phyloP scores from a whole-genome alignment of 2,797 vertebrate genomes.

The Pangasius macronema region DNA sequence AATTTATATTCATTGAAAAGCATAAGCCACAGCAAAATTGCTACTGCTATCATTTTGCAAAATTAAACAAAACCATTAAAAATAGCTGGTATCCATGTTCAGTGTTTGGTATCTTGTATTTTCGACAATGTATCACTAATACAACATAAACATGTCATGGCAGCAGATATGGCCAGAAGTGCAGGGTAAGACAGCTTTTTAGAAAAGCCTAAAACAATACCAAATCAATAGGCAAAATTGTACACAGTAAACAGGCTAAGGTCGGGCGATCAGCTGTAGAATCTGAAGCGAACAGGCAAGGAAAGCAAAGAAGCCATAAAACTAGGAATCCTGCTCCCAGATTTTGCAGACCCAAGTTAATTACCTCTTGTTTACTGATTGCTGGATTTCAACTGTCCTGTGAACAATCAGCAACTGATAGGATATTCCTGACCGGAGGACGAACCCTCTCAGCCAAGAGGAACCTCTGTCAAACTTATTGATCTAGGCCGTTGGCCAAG shows the following conservation, averaged over 20 bases:
- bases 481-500: no score
- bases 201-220: background rate
- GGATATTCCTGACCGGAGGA: no score
- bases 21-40: background rate
- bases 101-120: background rate
- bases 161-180: background rate
- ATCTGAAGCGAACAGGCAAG: no score
- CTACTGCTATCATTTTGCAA: background rate
- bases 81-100: background rate
- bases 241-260: background rate
- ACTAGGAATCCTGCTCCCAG: no score
- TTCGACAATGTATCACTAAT: background rate
- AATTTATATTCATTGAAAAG: background rate
- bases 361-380: no score
- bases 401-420: no score
- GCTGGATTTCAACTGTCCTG: no score
- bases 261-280: background rate
- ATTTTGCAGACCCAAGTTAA: no score
- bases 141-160: background rate
- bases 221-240: background rate
- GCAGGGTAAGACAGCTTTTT: background rate
- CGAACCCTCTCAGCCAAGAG: no score
- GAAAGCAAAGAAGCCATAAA: no score
- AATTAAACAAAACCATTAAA: background rate
- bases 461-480: no score